Evolutionary conservation across 2,797 vertebrate species (phyloP).

Genomic region (Nyctibius grandis): DNA sequence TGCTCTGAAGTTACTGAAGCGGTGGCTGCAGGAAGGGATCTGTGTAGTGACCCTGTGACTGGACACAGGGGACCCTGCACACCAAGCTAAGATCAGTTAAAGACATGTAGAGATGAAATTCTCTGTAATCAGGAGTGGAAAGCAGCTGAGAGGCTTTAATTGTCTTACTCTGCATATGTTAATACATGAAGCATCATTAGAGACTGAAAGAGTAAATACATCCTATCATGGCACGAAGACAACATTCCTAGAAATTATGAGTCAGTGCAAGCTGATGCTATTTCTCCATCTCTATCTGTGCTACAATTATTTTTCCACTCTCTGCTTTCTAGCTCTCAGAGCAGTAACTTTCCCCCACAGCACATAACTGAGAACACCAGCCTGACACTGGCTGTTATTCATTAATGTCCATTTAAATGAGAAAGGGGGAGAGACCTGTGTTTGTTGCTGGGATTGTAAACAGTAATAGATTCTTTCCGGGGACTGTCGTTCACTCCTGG

Average conservation of each 20-base stretch:
- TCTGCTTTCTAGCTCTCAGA: not conserved
- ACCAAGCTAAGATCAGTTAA: not conserved
- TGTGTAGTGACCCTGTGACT: not conserved
- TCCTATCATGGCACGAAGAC: not conserved
- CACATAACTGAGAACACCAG: not conserved
- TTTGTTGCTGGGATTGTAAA: constrained; percentile 36
- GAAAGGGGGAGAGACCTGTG: not conserved
- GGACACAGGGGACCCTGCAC: not conserved
- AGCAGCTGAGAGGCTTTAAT: not conserved
- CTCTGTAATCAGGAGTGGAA: not conserved
- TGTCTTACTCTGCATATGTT: constrained; percentile 8
- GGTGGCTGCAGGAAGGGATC: not conserved
- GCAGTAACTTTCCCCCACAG: not conserved
- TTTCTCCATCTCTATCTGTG: constrained; percentile 14
- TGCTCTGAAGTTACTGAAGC: not conserved
- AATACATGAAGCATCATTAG: constrained; percentile 23
- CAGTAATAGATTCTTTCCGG: constrained; percentile 40
- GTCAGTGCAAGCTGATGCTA: not conserved
- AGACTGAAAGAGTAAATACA: constrained; percentile 8
- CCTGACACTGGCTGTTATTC: constrained; percentile 21
- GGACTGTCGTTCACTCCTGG: not conserved
- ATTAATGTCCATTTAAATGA: constrained; percentile 54
- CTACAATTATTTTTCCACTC: not conserved
- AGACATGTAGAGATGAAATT: not conserved
- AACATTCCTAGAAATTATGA: constrained; percentile 41